A percentile compares a stretch with the other conserved stretches of the same genome.
Conservation (phyloP, 2,797 vertebrate species). For the Nannoperca obscura region DNA sequence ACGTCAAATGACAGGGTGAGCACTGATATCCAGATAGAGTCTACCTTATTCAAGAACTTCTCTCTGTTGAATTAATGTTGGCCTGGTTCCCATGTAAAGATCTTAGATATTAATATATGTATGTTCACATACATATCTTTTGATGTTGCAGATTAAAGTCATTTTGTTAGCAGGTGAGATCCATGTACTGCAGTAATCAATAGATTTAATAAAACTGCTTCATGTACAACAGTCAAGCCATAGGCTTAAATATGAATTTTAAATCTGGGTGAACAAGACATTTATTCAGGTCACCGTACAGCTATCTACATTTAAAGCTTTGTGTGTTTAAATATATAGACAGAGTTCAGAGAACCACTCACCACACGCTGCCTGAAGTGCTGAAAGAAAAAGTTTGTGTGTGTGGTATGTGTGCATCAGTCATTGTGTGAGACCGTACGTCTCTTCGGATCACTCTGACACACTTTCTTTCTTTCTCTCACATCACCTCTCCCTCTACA, state of each 20-base stretch:
- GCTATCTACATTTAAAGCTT: background rate
- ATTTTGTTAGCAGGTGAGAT: constrained; percentile 46
- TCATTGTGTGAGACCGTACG: background rate
- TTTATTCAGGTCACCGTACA: constrained; percentile 37
- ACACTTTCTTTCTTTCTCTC: constrained; percentile 14
- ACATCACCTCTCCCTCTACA: constrained; percentile 3
- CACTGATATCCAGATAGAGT: constrained; percentile 3
- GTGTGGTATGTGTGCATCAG: background rate
- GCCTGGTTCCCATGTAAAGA: constrained; percentile 6
- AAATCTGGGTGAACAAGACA: constrained; percentile 21
- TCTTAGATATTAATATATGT: constrained; percentile 30
- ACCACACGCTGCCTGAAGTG: background rate
- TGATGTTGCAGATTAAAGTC: constrained; percentile 46
- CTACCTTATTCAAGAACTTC: constrained; percentile 9
- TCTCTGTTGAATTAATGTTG: constrained; percentile 10
- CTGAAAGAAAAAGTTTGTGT: background rate
- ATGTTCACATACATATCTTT: constrained; percentile 30
- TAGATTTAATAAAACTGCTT: constrained; percentile 48
- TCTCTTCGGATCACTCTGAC: constrained; percentile 16
- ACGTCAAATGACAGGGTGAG: background rate
- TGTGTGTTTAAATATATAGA: constrained; percentile 18
- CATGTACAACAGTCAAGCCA: constrained; percentile 44
- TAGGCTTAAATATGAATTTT: constrained; percentile 37
- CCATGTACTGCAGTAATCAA: constrained; percentile 46
- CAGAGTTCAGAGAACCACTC: constrained; percentile 9